A percentile compares a stretch with the other conserved stretches of the same genome.
Evolutionary conservation across 1,140 invertebrate genomes (phyloP).

Genomic region (Magallana angulata): DNA sequence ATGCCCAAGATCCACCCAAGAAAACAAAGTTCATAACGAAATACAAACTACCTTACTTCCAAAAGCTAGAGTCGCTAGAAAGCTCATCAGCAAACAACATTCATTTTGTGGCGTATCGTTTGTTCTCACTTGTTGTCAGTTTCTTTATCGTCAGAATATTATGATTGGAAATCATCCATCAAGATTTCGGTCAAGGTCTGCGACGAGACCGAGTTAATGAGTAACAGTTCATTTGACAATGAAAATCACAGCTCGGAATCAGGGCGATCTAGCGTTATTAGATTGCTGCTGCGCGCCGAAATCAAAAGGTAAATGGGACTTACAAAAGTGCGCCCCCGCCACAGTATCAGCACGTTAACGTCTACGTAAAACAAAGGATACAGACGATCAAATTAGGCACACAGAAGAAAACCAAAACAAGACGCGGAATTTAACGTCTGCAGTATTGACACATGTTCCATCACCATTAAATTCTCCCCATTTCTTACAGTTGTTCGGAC

Average conservation of each 20-base stretch:
- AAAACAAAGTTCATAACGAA: background rate
- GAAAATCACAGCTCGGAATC: conserved; percentile 12
- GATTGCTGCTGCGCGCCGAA: background rate
- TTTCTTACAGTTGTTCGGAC: background rate
- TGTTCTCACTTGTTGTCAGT: background rate
- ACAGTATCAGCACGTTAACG: background rate
- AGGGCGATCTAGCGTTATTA: background rate
- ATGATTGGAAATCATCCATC: conserved; percentile 16
- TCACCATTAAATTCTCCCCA: conserved; percentile 2
- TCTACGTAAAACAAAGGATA: background rate
- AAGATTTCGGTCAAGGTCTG: background rate
- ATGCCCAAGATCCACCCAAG: background rate
- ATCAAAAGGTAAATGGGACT: background rate
- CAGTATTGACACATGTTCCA: background rate
- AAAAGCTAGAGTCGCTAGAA: background rate
- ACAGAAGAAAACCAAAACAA: background rate
- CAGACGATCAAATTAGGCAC: conserved; percentile 4
- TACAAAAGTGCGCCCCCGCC: conserved; percentile 1
- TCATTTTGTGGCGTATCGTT: background rate
- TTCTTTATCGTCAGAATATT: background rate
- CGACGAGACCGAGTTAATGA: background rate
- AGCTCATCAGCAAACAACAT: background rate
- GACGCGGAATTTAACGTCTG: background rate
- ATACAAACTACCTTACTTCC: background rate
- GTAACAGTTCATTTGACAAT: conserved; percentile 11